These are phyloP conservation scores for Hoplodrina ambigua DNA, from an alignment of 2,888 invertebrate species.

Conservation along the genomic window DNA sequence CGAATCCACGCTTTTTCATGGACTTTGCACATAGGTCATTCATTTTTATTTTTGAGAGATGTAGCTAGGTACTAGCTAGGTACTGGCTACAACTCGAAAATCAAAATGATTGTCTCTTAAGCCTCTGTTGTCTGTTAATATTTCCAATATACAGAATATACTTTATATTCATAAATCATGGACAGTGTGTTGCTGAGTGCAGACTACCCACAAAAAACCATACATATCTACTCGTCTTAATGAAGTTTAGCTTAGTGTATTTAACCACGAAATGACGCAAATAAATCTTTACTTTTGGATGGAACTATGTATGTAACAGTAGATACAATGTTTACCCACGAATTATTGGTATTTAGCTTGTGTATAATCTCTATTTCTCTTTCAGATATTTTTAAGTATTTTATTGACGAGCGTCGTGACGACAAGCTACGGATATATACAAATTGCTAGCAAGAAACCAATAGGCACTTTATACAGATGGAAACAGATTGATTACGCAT, in stretches of 20 bases:
- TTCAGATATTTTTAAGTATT: constrained; percentile 49
- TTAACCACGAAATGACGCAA: neutral
- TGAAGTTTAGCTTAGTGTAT: neutral
- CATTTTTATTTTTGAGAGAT: no score
- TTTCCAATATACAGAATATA: neutral
- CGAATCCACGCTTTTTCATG: no score
- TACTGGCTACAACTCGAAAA: neutral
- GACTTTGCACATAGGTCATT: neutral
- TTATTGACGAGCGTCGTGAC: constrained; percentile 57
- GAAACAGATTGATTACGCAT: constrained; percentile 86
- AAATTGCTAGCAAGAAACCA: constrained; percentile 67
- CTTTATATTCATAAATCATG: neutral
- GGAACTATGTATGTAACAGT: neutral
- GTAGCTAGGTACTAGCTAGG: no score
- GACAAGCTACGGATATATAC: constrained; percentile 56
- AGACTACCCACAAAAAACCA: constrained; percentile 6
- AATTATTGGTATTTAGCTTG: constrained; percentile 1
- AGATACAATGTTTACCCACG: neutral
- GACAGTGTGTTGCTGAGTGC: neutral
- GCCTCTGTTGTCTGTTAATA: neutral
- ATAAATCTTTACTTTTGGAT: neutral
- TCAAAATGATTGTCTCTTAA: neutral
- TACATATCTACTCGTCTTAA: neutral
- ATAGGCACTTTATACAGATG: constrained; percentile 84
- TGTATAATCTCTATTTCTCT: constrained; percentile 16